Percentiles rank a stretch among this genome's conserved stretches.
phyloP scores from a whole-genome alignment of 35 echinoderm and acorn worm genomes.

The Amphiura filiformis region DNA sequence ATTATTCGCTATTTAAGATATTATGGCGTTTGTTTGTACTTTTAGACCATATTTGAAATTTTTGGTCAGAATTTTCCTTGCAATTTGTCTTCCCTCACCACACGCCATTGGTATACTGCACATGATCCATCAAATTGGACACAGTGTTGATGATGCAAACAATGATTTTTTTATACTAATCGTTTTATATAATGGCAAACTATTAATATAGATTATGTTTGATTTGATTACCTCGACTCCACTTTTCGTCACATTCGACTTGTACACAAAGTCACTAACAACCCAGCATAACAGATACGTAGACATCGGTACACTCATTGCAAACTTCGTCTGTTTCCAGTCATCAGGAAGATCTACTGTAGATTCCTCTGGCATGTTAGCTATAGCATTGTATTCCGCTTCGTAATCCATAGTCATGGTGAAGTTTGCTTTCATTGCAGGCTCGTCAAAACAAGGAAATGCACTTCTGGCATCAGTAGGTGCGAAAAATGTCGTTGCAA shows the following conservation, averaged over 20 bases:
- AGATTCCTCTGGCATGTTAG: conserved; percentile 70
- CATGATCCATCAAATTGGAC: too few species aligned
- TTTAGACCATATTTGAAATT: too few species aligned
- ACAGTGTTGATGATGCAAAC: too few species aligned
- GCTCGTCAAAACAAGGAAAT: conserved; percentile 97
- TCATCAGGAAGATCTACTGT: not conserved
- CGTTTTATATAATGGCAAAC: too few species aligned
- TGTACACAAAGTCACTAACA: not conserved
- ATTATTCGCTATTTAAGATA: too few species aligned
- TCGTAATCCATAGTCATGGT: conserved; percentile 66
- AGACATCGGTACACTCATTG: conserved; percentile 78
- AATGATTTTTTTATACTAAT: too few species aligned
- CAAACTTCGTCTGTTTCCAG: conserved; percentile 57
- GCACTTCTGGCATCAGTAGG: conserved; percentile 87
- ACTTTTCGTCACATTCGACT: not conserved
- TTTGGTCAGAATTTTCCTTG: too few species aligned
- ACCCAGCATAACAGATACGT: conserved; percentile 64
- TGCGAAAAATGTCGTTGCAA: conserved; percentile 84
- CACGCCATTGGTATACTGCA: too few species aligned
- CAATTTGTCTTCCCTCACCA: too few species aligned
- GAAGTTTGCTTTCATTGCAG: conserved; percentile 87
- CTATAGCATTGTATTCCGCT: conserved; percentile 57
- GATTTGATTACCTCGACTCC: not conserved
- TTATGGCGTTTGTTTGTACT: too few species aligned
- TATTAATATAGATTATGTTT: too few species aligned